Base-by-base conservation (phyloP, 2,113 vertebrate genomes). In the Cebidichthys violaceus region DNA sequence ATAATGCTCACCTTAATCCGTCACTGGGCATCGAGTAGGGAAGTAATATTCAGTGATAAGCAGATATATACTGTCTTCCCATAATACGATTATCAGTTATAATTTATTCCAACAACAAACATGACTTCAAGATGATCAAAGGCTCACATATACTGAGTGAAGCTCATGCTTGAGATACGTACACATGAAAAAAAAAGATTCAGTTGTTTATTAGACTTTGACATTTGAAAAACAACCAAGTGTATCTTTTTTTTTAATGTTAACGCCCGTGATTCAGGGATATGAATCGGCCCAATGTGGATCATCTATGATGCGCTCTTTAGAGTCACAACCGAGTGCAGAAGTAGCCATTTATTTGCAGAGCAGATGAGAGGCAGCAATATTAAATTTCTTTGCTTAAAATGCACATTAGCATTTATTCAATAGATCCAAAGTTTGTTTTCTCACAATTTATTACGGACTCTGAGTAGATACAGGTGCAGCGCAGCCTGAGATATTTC, bases 311-410 rank as follows among this genome's bases (percentile, higher is more conserved):
- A 91, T 80, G 75, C 93, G 94, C 90, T 94, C 93, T 93, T 95
- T 91, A 81, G 87, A 94, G 85, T 93, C 86, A 79, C 82, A 90
- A 92, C 84, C 87, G 81, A 91, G 88, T 70, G 74, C 66, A 89
- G 81, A 88, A 87, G 85, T 84, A 81, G 75, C 61, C 70, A 79
- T 92, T 93, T 93, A 93, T 94, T 93, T 92, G 79, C 82, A 83
- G 72, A 90, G 87, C 29, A 18, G 84, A 72, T 83, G 83, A 79
- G 76, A 83, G 62, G 87, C 78, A 85, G 85, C 82, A 77, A 90
- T 93, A 92, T 94, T 92, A 92, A 31, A 92, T 93, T 88, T 90
- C 81, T 92, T 88, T 88, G 89, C 88, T 92, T 93, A 91, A 90
- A 94, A 89, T 89, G 79, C 86, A 90, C 87, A 64, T 55, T 83